Evolutionary conservation across 1,140 invertebrate genomes (phyloP), one percentile per base, ranked within the genome.

Genomic region (Solen grandis): DNA sequence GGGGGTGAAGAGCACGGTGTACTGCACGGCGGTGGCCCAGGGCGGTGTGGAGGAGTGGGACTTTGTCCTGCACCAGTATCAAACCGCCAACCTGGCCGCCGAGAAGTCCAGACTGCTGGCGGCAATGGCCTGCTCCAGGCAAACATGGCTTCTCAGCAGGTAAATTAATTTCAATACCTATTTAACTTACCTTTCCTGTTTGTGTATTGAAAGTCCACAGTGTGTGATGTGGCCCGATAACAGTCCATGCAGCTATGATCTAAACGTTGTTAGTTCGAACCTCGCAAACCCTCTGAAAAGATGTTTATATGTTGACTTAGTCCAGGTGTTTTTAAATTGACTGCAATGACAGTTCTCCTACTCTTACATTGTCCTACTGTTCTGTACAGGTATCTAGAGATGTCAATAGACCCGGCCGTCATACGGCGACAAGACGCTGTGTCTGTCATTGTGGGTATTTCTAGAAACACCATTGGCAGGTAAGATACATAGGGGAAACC

Each of bases 41-140:
- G 96, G 96, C 0, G 94, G 94, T 1, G 93, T 95, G 66, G 89
- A 92, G 19, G 96, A 96, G 85, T 97, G 96, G 96, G 93, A 94
- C 41, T 93, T 94, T 87, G 96, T 95, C 83, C 96, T 95, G 95
- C 90, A 68, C 1, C 52, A 74, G 31, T 85, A 85, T 38, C 38
- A 65, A 31, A 63, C 65, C 5, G 78, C 72, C 1, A 83, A 84
- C 29, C 38, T 85, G 8, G 84, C 84, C 2, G 65, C 77, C 0
- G 85, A 86, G 46, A 62, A 79, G 27, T 69, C 83, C 14, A 41
- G 75, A 29, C 79, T 86, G 2, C 70, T 84, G 0, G 19, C 31
- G 4, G 79, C 85, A 4, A 25, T 86, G 46, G 41, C 69, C 5
- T 86, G 83, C 35, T 79, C 79, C 16, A 50, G 38, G 35, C 57